Evolutionary conservation across 2,888 invertebrate species (phyloP).

Genomic region (Cerastis rubricosa): DNA sequence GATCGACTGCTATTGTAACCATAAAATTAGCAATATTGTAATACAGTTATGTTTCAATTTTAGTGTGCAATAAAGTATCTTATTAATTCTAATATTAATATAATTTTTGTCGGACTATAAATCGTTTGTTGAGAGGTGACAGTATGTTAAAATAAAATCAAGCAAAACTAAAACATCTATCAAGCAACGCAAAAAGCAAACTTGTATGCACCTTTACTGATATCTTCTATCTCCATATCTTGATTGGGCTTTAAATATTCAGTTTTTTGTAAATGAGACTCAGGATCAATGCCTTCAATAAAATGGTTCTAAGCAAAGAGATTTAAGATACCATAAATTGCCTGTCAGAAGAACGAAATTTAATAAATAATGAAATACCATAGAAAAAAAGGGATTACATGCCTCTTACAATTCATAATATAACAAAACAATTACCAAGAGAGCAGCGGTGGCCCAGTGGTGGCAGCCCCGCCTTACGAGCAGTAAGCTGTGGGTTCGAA

Average conservation of each 20-base stretch:
- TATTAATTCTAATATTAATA: no score
- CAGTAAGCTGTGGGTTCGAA: no score
- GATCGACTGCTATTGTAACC: no score
- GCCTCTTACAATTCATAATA: not conserved
- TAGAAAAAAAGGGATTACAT: not conserved
- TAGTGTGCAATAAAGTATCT: no score
- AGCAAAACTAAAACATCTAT: not conserved
- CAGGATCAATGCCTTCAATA: not conserved
- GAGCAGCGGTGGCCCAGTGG: no score
- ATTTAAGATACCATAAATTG: not conserved
- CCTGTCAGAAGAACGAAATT: not conserved
- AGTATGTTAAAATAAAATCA: not conserved
- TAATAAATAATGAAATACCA: not conserved
- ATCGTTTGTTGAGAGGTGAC: not conserved
- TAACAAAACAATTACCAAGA: not conserved
- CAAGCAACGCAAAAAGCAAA: not conserved
- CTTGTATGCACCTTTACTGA: not conserved
- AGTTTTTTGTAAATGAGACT: not conserved
- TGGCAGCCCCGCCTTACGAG: no score
- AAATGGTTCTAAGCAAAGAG: not conserved
- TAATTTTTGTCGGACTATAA: no score
- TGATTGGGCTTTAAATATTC: not conserved
- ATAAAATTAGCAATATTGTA: no score
- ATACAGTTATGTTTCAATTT: no score
- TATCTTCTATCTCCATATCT: slow-evolving; percentile 14